These are phyloP conservation scores for Drosophila eohydei DNA, from an alignment of 2,888 invertebrate species.

Conservation along the genomic window DNA sequence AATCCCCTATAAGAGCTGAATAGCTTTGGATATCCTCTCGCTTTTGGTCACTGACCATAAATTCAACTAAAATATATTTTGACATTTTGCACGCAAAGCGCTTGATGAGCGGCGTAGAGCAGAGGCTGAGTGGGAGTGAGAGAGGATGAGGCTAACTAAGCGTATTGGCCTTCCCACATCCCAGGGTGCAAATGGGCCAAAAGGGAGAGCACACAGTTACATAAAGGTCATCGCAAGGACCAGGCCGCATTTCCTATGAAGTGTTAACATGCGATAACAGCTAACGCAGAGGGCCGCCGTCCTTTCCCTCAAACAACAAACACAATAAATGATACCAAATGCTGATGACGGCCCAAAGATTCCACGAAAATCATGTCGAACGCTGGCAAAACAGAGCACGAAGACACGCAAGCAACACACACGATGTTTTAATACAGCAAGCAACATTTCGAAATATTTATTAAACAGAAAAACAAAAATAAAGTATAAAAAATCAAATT, in stretches of 20 bases:
- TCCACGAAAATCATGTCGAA: conserved; percentile 5
- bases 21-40: conserved; percentile 34
- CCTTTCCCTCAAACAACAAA: conserved; percentile 36
- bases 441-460: not conserved
- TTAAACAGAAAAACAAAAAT: not conserved
- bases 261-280: conserved; percentile 79
- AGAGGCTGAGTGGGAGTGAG: not conserved
- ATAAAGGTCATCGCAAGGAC: conserved; percentile 74
- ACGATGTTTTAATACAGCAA: not conserved
- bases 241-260: conserved; percentile 75
- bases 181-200: conserved; percentile 48
- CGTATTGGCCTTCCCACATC: conserved; percentile 51
- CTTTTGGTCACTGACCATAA: conserved; percentile 71
- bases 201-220: conserved; percentile 36
- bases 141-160: conserved; percentile 57
- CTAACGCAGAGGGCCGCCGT: conserved; percentile 8
- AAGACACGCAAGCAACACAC: not conserved
- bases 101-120: conserved; percentile 28
- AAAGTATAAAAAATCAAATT: not conserved
- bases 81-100: conserved; percentile 76
- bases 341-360: conserved; percentile 37
- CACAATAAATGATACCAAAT: conserved; percentile 74
- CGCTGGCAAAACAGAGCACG: not conserved
- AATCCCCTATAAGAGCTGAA: conserved; percentile 52
- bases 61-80: conserved; percentile 78